Base-by-base conservation (phyloP, 2,888 invertebrate genomes). In the Octonoba sinensis region DNA sequence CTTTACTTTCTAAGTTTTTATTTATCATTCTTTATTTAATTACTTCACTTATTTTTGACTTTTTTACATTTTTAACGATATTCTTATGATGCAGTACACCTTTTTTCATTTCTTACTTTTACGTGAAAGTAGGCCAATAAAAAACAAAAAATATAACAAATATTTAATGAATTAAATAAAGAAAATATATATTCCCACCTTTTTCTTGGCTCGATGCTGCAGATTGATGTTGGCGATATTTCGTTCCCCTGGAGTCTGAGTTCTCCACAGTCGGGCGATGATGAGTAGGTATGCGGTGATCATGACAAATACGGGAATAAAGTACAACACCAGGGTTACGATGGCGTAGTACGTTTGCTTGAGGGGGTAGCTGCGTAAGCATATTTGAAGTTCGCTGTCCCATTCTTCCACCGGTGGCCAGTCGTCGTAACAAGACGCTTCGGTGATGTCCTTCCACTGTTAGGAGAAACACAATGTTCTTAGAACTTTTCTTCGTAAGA, bases 251-350 rank as follows among this genome's bases (percentile, higher is more conserved):
- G 89, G 89, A 4, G 87, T 85, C 56, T 86, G 85, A 16, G 87
- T 87, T 12, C 87, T 87, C 89, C 89, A 89, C 16, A 90, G 86
- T 24, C 88, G 88, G 85, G 87, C 86, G 51, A 89, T 88, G 64
- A 90, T 90, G 60, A 89, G 86, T 62, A 87, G 85, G 83, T 89
- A 90, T 8, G 89, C 88, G 16, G 87, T 85, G 3, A 88, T 84
- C 89, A 90, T 90, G 36, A 89, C 86, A 36, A 87, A 79, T 22
- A 89, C 88, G 0, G 90, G 90, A 12, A 90, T 79, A 84, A 90
- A 89, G 85, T 89, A 90, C 27, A 90, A 85, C 0, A 88, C 88
- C 6, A 89, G 86, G 16, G 88, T 88, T 57, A 89, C 86, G 54
- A 86, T 84, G 6, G 86, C 85, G 84, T 87, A 87, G 77, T 87